Conservation (phyloP, 2,797 vertebrate genomes). For the Holocentrus rufus region DNA sequence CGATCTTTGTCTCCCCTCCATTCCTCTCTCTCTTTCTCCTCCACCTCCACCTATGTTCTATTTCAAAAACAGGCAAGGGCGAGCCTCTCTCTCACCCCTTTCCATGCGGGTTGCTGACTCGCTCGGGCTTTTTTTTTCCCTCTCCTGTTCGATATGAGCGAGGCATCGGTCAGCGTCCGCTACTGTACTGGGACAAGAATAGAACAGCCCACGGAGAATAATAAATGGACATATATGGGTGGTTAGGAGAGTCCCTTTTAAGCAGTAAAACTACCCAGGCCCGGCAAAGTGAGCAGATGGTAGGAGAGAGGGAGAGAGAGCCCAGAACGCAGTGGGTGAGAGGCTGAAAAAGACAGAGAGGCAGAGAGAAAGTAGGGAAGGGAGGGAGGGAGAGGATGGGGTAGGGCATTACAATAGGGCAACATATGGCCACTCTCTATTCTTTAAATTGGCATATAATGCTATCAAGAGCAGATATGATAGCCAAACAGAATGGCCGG, state of each 20-base stretch:
- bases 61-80: slow-evolving; percentile 58
- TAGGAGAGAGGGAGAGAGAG: slow-evolving; percentile 69
- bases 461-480: slow-evolving; percentile 48
- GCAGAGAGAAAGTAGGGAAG: slow-evolving; percentile 44
- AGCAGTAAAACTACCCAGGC: slow-evolving; percentile 76
- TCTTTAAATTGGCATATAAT: slow-evolving; percentile 56
- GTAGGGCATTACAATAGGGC: slow-evolving; percentile 61
- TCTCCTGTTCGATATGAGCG: slow-evolving; percentile 48
- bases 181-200: slow-evolving; percentile 75
- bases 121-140: slow-evolving; percentile 47
- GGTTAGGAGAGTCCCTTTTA: slow-evolving; percentile 77
- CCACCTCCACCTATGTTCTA: slow-evolving; percentile 56
- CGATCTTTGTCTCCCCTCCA: slow-evolving; percentile 18
- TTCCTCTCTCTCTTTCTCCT: not conserved
- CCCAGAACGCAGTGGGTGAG: slow-evolving; percentile 77
- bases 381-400: slow-evolving; percentile 36
- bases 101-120: slow-evolving; percentile 51
- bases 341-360: slow-evolving; percentile 58
- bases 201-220: slow-evolving; percentile 72
- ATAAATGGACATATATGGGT: slow-evolving; percentile 81
- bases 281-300: slow-evolving; percentile 82
- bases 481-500: slow-evolving; percentile 51
- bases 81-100: slow-evolving; percentile 42
- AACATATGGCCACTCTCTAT: slow-evolving; percentile 64
- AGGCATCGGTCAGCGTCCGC: slow-evolving; percentile 63